These are phyloP conservation scores for Mustela nigripes DNA, from an alignment of 2,113 vertebrate species.

Conservation along the genomic window DNA sequence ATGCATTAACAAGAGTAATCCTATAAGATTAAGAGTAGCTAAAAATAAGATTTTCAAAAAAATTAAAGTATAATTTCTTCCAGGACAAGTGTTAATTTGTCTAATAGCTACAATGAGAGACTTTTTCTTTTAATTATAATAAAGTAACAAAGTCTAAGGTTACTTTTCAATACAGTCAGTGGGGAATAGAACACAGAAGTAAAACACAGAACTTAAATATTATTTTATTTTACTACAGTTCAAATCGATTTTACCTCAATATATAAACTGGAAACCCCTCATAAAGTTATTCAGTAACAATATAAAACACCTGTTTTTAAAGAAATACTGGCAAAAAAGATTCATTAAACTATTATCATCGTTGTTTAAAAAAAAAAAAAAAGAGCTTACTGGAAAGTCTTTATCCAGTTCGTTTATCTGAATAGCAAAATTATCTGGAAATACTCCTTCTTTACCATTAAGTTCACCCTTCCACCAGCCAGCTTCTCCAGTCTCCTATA, in stretches of 20 bases:
- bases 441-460: conserved; percentile 94
- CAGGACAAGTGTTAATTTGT: neutral
- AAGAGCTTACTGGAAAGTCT: conserved; percentile 92
- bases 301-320: neutral
- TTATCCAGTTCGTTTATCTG: conserved; percentile 92
- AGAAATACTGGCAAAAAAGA: neutral
- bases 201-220: conserved; percentile 7
- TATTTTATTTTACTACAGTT: conserved; percentile 9
- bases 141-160: conserved; percentile 17
- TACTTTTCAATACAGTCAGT: neutral
- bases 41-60: conserved; percentile 27
- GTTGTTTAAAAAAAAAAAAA: neutral
- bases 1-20: neutral
- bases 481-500: conserved; percentile 94
- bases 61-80: conserved; percentile 25
- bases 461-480: conserved; percentile 98
- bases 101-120: neutral
- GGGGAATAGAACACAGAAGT: neutral
- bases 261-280: neutral
- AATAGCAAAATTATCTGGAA: conserved; percentile 95
- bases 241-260: conserved; percentile 33
- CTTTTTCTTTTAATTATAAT: conserved; percentile 1
- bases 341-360: conserved; percentile 39
- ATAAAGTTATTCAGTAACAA: conserved; percentile 2
- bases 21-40: neutral